Evolutionary conservation across 2,113 vertebrate genomes (phyloP).

Genomic region (Tupaia tana): DNA sequence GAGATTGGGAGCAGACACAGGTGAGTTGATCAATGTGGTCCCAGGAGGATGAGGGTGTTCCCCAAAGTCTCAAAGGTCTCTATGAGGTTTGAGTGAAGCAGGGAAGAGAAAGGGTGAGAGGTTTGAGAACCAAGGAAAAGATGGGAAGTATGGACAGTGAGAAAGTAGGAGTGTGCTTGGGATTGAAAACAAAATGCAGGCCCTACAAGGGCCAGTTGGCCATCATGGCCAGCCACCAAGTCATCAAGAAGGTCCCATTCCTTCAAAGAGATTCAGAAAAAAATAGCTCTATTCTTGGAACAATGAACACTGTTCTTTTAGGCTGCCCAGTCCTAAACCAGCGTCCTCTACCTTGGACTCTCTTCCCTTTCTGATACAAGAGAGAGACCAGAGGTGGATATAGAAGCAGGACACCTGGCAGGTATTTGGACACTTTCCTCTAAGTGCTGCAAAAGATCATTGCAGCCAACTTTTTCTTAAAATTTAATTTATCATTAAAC

Average conservation of each 20-base stretch:
- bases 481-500: too few species aligned
- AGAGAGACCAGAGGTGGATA: neutral
- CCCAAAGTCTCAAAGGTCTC: neutral
- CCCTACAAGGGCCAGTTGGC: neutral
- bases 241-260: neutral
- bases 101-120: neutral
- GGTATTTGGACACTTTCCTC: neutral
- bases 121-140: neutral
- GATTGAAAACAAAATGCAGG: neutral
- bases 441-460: neutral
- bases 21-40: neutral
- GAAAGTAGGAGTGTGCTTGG: neutral
- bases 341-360: neutral
- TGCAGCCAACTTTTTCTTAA: neutral
- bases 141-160: neutral
- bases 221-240: neutral
- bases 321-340: neutral
- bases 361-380: neutral
- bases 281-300: neutral
- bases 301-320: neutral
- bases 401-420: neutral
- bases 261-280: neutral
- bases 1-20: neutral
- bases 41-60: neutral
- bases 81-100: neutral